Conservation (phyloP, 1,140 invertebrate genomes). For the Homalodisca vitripennis region DNA sequence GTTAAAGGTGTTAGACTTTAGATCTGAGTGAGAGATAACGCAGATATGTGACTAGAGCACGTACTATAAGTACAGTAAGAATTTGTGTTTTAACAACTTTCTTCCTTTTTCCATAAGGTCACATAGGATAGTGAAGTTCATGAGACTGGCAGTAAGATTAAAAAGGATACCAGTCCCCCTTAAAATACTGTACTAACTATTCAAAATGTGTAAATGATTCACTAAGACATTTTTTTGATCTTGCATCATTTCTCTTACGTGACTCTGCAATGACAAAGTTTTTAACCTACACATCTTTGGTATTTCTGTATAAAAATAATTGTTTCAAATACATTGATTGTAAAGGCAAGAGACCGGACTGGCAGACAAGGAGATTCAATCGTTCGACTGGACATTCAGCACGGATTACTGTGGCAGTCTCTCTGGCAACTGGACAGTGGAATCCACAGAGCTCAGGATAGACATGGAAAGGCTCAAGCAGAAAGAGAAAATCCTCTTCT, state of each 20-base stretch:
- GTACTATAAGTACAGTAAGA: too few species aligned
- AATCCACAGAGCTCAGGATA: conserved; percentile 58
- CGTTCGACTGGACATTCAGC: conserved; percentile 99
- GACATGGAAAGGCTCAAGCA: conserved; percentile 88
- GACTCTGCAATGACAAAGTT: not conserved
- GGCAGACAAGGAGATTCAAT: conserved; percentile 75
- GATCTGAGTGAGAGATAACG: too few species aligned
- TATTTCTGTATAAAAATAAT: not conserved
- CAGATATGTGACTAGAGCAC: too few species aligned
- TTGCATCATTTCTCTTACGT: too few species aligned
- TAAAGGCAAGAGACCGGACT: conserved; percentile 56
- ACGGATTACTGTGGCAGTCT: conserved; percentile 89
- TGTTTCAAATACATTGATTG: conserved; percentile 20
- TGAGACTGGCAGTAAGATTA: too few species aligned
- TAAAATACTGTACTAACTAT: too few species aligned
- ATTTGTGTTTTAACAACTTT: too few species aligned
- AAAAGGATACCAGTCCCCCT: too few species aligned
- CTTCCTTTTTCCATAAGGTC: too few species aligned
- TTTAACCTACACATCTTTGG: not conserved
- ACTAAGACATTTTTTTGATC: conserved; percentile 1
- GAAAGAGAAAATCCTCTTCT: conserved; percentile 92
- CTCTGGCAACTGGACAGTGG: conserved; percentile 56
- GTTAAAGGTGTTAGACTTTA: too few species aligned
- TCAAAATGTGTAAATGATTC: too few species aligned
- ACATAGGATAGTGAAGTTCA: too few species aligned